Evolutionary conservation across 1,140 invertebrate species (phyloP), one percentile per base, ranked within the genome.

Genomic region (Leguminivora glycinivorella): DNA sequence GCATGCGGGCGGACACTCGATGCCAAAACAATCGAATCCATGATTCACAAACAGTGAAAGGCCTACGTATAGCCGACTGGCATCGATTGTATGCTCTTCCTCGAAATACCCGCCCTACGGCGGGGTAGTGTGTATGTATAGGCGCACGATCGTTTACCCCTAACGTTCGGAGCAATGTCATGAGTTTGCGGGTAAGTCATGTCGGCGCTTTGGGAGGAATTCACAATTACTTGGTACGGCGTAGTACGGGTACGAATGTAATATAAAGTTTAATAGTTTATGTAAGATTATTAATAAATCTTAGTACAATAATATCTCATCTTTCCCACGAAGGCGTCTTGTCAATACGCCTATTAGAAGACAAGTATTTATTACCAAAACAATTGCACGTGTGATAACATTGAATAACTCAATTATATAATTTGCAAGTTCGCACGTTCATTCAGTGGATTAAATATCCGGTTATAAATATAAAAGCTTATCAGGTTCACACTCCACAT

Each of bases 1-100:
- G 56, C 63, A 72, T 52, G 73, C 69, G 67, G 72, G 58, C 71
- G 47, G 68, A 70, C 68, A 52, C 47, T 52, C 74, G 63, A 71
- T 74, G 47, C 72, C 80, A 78, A 76, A 78, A 79, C 79, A 77
- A 79, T 75, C 74, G 73, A 81, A 77, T 74, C 72, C 72, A 83
- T 85, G 83, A 85, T 79, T 85, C 83, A 85, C 76, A 72, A 69
- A 58, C 72, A 70, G 52, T 56, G 29, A 72, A 68, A 63, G 58
- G 58, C 58, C 19, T 63, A 63, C 22, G 26, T 63, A 63, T 31
- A 63, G 25, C 22, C n/a, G 58, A 31, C 58, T 17, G 58, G 26
- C 58, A 63, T 63, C 58, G 58, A 63, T 63, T 63, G 58, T 63
- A 63, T 63, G 58, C 58, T 63, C 58, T 63, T 63, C 31, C 58